Base-by-base conservation (phyloP, 1,140 invertebrate species). In the Dryas iulia region DNA sequence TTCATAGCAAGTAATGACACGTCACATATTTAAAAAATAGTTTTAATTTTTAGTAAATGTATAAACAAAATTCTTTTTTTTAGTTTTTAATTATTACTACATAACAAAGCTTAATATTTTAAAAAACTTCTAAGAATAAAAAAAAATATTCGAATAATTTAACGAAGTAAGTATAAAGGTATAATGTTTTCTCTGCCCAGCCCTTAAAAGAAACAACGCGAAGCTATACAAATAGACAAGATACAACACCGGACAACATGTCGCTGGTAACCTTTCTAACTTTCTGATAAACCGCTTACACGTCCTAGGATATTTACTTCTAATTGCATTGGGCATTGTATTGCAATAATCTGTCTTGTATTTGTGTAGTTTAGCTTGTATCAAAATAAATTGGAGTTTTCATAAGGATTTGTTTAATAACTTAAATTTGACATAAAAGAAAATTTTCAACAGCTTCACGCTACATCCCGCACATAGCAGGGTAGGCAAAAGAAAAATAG, bases 261-360 rank as follows among this genome's bases (percentile, higher is more conserved):
- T 77, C 66, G 69, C 67, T 59, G 62, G 64, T 70, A 75, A 72
- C 72, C 72, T 74, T 74, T 74, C 53, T 24, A 26, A 73, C 72
- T 66, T 57, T 70, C 72, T 74, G 69, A 71, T 74, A 69, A 69
- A 69, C 67, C 23, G 61, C 67, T 52, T 69, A 69, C 67, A 69
- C 62, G 54, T 53, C 33, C 54, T 14, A 2, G 39, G 18, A n/a
- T 69, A 69, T 69, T 62, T 63, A 60, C 63, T 61, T 53, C 63
- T 56, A 63, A 63, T 59, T 56, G 56, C 60, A 69, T 63, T 64
- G 59, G 7, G 2, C 33, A 35, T 35, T 35, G n/a, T 35, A 35
- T 14, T 12, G 33, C n/a, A 35, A 35, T 35, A 35, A 35, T 35
- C 33, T 35, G 33, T 35, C 4, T 3, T 35, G 2, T 47, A 6